Conservation (phyloP, 2,888 invertebrate genomes). For the Papilio protenor region DNA sequence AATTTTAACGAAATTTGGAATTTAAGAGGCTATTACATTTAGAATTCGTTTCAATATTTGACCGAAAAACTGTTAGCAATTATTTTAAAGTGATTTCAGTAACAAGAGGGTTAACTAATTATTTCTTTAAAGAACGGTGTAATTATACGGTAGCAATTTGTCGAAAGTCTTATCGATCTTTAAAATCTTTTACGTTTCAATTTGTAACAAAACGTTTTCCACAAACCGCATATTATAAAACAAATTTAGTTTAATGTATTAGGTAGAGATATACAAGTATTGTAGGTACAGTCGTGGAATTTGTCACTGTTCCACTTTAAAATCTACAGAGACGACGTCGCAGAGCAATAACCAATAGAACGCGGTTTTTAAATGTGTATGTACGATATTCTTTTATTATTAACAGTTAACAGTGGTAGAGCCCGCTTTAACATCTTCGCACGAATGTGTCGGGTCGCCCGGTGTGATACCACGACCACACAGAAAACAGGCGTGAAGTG, state of each 20-base stretch:
- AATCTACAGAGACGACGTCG: too few relatives aligned
- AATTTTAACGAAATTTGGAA: too few relatives aligned
- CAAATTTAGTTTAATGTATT: background rate
- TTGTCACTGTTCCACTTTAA: background rate
- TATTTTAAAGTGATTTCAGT: background rate
- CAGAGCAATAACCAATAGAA: too few relatives aligned
- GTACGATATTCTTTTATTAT: too few relatives aligned
- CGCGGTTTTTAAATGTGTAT: too few relatives aligned
- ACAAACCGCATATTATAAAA: background rate
- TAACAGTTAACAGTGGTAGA: too few relatives aligned
- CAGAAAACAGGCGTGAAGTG: too few relatives aligned
- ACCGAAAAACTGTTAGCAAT: background rate
- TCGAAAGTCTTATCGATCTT: constrained; percentile 5
- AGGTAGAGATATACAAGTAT: background rate
- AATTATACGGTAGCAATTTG: constrained; percentile 8
- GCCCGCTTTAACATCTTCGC: too few relatives aligned
- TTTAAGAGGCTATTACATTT: too few relatives aligned
- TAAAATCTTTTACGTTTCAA: constrained; percentile 12
- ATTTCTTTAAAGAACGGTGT: background rate
- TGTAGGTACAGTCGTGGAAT: background rate
- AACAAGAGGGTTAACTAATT: background rate
- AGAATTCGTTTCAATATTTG: too few relatives aligned
- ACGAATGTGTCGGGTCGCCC: too few relatives aligned
- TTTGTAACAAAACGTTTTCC: constrained; percentile 21
- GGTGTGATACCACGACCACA: too few relatives aligned